Evolutionary conservation across 2,888 invertebrate genomes (phyloP).

Genomic region (Eristalis tenax): DNA sequence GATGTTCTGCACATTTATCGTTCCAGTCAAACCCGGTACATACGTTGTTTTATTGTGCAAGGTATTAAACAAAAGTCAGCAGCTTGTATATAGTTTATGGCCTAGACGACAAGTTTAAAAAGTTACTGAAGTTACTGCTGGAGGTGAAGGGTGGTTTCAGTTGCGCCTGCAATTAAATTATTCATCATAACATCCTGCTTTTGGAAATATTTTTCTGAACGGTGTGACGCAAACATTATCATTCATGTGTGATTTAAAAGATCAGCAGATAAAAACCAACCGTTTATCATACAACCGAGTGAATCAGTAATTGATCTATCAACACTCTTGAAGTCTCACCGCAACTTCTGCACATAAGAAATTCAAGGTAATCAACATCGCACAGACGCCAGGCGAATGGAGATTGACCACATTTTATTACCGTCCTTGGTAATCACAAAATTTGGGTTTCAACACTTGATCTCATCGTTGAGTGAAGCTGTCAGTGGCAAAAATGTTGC

Average conservation of each 20-base stretch:
- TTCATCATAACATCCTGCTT: too few species aligned
- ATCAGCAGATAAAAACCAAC: not conserved
- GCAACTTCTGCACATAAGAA: not conserved
- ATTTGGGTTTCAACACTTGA: not conserved
- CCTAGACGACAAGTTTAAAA: too few species aligned
- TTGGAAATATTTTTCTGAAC: too few species aligned
- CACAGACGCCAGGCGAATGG: not conserved
- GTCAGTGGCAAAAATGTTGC: not conserved
- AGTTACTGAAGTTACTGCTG: too few species aligned
- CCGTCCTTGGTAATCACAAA: not conserved
- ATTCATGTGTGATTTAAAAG: not conserved
- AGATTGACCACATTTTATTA: not conserved
- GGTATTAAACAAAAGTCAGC: too few species aligned
- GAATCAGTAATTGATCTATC: not conserved
- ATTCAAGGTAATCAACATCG: not conserved
- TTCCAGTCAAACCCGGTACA: too few species aligned
- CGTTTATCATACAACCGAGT: not conserved
- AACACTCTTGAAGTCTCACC: not conserved
- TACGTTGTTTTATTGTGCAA: too few species aligned
- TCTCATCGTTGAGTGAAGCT: not conserved
- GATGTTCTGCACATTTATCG: too few species aligned
- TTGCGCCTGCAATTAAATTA: too few species aligned
- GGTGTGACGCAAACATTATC: too few species aligned
- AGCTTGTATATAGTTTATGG: too few species aligned
- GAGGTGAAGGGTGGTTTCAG: too few species aligned